Base-by-base conservation (phyloP, 2,888 invertebrate genomes). In the Andricus curvator region DNA sequence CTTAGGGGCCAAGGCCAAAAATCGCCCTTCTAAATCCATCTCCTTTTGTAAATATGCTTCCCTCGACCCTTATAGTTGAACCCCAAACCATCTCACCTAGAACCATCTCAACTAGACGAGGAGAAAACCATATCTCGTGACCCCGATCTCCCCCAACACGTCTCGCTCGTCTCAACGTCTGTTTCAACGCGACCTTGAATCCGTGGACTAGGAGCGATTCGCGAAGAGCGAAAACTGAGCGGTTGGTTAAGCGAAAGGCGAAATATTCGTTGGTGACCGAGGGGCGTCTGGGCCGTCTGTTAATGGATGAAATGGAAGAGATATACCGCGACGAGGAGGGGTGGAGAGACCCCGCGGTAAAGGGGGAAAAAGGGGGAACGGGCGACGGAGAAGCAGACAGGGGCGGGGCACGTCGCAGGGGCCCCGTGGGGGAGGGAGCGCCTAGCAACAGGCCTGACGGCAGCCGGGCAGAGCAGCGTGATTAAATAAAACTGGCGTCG, bases 401-500 rank as follows among this genome's bases (percentile, higher is more conserved):
- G 88, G 89, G 89, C 88, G 90, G 88, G 88, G 78, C 62, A 79
- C 17, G 77, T 56, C 51, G 33, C 74, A 70, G 80, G 80, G 78
- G 83, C 77, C 68, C 70, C 80, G 79, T 80, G 85, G 86, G 84
- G 87, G 88, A 88, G 89, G 91, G 89, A 89, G 91, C 91, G 92
- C 92, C 89, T 92, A 92, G 92, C 92, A 92, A 92, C 92, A 92
- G 90, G 88, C 90, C 88, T 84, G 82, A 68, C 82, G 81, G 86
- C 87, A 86, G 86, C 88, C 86, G 85, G 87, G 88, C 88, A 88
- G 86, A 88, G 87, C 85, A 84, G 86, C 88, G 90, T 90, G 91
- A 91, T 92, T 91, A 91, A 91, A 91, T 91, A 91, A 92, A 92
- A 92, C 91, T 87, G 87, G 89, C 88, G 88, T 86, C 85, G 88